Base-by-base conservation (phyloP, 2,113 vertebrate species). In the Xenopus tropicalis region DNA sequence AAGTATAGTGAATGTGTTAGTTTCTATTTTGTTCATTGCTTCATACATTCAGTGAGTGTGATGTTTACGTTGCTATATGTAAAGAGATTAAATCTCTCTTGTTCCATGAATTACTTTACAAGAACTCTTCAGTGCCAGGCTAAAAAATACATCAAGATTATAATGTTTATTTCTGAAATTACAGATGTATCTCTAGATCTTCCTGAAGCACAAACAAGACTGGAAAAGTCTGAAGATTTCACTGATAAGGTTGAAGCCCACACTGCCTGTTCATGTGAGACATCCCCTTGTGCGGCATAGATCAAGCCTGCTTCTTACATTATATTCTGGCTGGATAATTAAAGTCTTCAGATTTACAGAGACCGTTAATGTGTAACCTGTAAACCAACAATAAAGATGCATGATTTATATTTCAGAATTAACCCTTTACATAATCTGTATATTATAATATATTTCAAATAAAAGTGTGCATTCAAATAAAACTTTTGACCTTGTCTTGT, bases 171-270 rank as follows among this genome's bases (percentile, higher is more conserved):
- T 54, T 54, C n/a, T 54, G 10, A 19, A 48, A 54, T 6, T 57
- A 23, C 64, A 76, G 73, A 37, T 22, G 14, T 66, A 23, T 24
- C 73, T 54, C 16, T 69, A 16, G 66, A 76, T 11, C 44, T 76
- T 16, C 22, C 17, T 0, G 67, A 83, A 43, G 23, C 52, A 0
- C 78, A 70, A 61, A 43, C 0, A 0, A 71, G 48, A n/a, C 21
- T 77, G 3, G 76, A 70, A 25, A 84, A 79, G 2, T 20, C 65
- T 0, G 85, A 86, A 56, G 79, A 83, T 2, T 1, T 61, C 0
- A 71, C 67, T 61, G 70, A 74, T 67, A 19, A 23, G 0, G 77
- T 78, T 0, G 1, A 81, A 0, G 76, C 70, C 0, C 74, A 82
- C 0, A 74, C 44, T 0, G 75, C 80, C 0, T 79, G 80, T 0